Conservation (phyloP, 2,888 invertebrate species). For the Dryococelus australis region DNA sequence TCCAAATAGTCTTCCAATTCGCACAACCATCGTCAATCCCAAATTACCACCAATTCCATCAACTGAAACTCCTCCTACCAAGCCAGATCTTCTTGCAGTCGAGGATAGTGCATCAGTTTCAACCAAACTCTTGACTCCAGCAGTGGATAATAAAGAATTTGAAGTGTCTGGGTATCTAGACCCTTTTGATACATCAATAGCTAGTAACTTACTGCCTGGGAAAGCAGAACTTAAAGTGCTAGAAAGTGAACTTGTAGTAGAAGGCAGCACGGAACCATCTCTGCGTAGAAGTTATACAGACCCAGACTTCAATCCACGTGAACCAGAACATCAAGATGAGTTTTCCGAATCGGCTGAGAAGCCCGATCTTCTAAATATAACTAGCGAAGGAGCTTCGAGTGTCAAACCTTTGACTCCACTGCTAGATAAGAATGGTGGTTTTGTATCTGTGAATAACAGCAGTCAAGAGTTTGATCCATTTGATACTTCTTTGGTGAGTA, state of each 20-base stretch:
- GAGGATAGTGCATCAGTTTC: slow-evolving; percentile 46
- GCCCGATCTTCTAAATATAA: slow-evolving; percentile 52
- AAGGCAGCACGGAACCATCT: slow-evolving; percentile 59
- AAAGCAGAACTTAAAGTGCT: slow-evolving; percentile 80
- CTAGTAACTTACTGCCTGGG: slow-evolving; percentile 75
- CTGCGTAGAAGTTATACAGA: slow-evolving; percentile 53
- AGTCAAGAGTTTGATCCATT: slow-evolving; percentile 74
- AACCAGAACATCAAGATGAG: slow-evolving; percentile 26
- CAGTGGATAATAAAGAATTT: slow-evolving; percentile 49
- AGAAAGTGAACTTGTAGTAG: slow-evolving; percentile 77
- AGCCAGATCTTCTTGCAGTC: slow-evolving; percentile 36
- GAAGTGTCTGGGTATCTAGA: slow-evolving; percentile 62
- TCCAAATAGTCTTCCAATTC: slow-evolving; percentile 37
- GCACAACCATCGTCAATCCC: slow-evolving; percentile 33
- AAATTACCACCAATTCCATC: slow-evolving; percentile 23
- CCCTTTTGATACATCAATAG: slow-evolving; percentile 90
- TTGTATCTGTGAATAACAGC: slow-evolving; percentile 56
- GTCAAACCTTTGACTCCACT: slow-evolving; percentile 58
- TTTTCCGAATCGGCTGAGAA: background rate
- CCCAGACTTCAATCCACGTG: slow-evolving; percentile 49
- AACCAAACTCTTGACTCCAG: slow-evolving; percentile 58
- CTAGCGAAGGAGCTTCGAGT: slow-evolving; percentile 52
- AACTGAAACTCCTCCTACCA: slow-evolving; percentile 9
- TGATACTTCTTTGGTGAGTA: slow-evolving; percentile 80
- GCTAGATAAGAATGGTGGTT: slow-evolving; percentile 52